These are phyloP conservation scores for Tamias sibiricus DNA, from an alignment of 2,113 vertebrate species.

Conservation along the genomic window DNA sequence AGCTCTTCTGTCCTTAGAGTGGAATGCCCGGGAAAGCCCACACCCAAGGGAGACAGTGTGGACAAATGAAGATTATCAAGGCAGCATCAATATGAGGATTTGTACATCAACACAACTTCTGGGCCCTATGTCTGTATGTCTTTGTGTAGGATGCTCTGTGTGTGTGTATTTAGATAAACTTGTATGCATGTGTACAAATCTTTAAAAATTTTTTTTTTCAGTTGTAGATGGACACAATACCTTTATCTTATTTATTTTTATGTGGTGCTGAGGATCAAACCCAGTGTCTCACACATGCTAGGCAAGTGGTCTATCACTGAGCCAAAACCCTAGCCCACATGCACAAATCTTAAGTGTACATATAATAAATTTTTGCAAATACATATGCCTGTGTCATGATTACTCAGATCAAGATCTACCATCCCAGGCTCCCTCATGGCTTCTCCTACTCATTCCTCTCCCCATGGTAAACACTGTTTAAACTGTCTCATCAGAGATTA, in stretches of 20 bases:
- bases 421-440: neutral
- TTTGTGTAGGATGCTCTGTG: neutral
- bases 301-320: no score
- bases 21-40: neutral
- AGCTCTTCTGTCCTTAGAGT: neutral
- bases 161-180: conserved; percentile 16
- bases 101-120: neutral
- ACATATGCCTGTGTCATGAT: neutral
- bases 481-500: neutral
- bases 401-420: neutral
- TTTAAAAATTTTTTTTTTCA: no score
- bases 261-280: no score
- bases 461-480: neutral
- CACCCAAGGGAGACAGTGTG: neutral
- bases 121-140: neutral
- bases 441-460: neutral
- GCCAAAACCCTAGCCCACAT: neutral
- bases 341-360: neutral
- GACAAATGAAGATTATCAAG: neutral
- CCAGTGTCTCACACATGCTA: no score
- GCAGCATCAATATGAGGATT: neutral
- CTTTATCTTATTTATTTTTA: no score
- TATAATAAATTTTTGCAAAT: neutral
- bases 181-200: no score
- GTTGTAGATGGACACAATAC: no score